Evolutionary conservation across 2,888 invertebrate genomes (phyloP).

Genomic region (Ptilodon capucinus): DNA sequence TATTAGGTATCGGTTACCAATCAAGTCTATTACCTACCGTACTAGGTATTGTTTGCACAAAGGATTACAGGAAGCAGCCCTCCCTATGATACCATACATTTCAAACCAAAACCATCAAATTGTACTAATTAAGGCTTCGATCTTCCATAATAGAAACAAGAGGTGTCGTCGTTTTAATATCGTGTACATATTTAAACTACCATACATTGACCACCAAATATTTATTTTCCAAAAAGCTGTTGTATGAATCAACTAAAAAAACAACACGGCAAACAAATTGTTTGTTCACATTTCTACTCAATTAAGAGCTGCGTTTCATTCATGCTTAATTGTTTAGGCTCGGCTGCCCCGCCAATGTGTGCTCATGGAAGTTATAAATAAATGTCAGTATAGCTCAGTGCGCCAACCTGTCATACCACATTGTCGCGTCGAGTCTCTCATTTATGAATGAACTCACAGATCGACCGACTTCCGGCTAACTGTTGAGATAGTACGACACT

Average conservation of each 20-base stretch:
- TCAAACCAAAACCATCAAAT: background rate
- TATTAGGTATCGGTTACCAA: background rate
- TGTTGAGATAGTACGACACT: slow-evolving; percentile 82
- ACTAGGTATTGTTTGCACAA: background rate
- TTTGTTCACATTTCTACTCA: slow-evolving; percentile 75
- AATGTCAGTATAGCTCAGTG: slow-evolving; percentile 49
- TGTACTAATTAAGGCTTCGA: background rate
- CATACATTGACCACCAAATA: slow-evolving; percentile 28
- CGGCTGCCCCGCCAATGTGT: slow-evolving; percentile 48
- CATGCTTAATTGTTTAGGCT: slow-evolving; percentile 69
- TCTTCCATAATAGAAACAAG: slow-evolving; percentile 7
- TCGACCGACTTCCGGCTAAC: slow-evolving; percentile 81
- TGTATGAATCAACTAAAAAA: slow-evolving; percentile 45
- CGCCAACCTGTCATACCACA: slow-evolving; percentile 69
- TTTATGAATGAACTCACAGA: slow-evolving; percentile 83
- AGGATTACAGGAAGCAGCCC: background rate
- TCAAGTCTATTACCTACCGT: background rate
- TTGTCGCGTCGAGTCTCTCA: slow-evolving; percentile 68
- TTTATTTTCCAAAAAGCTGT: slow-evolving; percentile 35
- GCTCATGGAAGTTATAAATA: slow-evolving; percentile 52
- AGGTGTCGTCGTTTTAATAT: slow-evolving; percentile 8
- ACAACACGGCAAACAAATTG: slow-evolving; percentile 60
- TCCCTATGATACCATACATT: background rate
- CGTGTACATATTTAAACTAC: slow-evolving; percentile 9
- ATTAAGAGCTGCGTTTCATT: slow-evolving; percentile 78